Evolutionary conservation across 2,113 vertebrate genomes (phyloP).

Genomic region (Tetrao urogallus): DNA sequence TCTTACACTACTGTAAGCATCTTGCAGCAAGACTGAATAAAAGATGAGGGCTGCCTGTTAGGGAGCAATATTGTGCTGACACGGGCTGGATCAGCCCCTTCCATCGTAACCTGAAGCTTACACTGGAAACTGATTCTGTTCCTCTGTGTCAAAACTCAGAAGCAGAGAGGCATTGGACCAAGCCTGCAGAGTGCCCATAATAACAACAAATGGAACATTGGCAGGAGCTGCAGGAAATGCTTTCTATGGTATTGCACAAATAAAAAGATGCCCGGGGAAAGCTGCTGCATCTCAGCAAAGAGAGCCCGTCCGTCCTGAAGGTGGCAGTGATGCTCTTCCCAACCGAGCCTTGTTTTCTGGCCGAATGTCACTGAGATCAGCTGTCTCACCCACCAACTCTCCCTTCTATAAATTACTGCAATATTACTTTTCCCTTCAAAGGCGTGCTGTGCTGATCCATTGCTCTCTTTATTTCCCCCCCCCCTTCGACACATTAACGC

Average conservation of each 20-base stretch:
- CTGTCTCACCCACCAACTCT: constrained; percentile 42
- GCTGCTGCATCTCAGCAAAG: not conserved
- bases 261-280: not conserved
- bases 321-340: constrained; percentile 65
- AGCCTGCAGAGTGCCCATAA: not conserved
- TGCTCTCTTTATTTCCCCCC: constrained; percentile 57
- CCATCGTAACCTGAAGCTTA: not conserved
- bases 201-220: not conserved
- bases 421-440: constrained; percentile 64
- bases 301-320: constrained; percentile 30
- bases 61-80: not conserved
- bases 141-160: not conserved
- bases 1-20: rapidly evolving
- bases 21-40: not conserved
- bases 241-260: not conserved
- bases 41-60: not conserved
- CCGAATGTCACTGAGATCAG: not conserved
- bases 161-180: not conserved
- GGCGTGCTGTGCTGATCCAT: constrained; percentile 48
- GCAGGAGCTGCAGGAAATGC: not conserved
- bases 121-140: not conserved
- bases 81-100: not conserved
- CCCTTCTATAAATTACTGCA: constrained; percentile 57
- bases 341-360: not conserved
- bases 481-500: constrained; percentile 46